Evolutionary conservation across 2,888 invertebrate species (phyloP).

Genomic region (Onchidella celtica): DNA sequence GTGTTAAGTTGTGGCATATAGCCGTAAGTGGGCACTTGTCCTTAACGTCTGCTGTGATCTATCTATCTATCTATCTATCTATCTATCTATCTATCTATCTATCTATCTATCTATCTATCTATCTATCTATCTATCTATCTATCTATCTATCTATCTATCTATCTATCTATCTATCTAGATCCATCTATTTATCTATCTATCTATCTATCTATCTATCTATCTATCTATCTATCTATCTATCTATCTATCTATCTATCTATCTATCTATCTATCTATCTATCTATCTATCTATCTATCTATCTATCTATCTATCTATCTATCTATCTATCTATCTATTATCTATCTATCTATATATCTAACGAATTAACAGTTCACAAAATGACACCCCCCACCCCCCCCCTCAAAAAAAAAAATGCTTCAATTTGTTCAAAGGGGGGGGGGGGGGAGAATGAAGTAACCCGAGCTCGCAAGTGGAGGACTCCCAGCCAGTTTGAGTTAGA

Average conservation of each 20-base stretch:
- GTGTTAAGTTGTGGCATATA: no score
- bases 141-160: constrained; percentile 10
- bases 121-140: constrained; percentile 4
- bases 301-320: not conserved
- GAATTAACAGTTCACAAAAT: no score
- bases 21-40: no score
- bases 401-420: no score
- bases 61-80: constrained; percentile 14
- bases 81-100: constrained; percentile 14
- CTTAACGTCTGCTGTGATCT: no score
- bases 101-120: constrained; percentile 20
- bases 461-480: no score
- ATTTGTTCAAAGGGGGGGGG: no score
- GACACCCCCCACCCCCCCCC: no score
- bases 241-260: not conserved
- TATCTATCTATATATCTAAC: not conserved
- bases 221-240: constrained; percentile 17
- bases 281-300: constrained; percentile 14
- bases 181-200: no score
- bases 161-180: constrained; percentile 7
- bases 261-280: constrained; percentile 7
- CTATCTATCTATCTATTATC: constrained; percentile 7
- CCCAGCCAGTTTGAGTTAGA: no score
- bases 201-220: constrained; percentile 7
- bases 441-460: no score